Evolutionary conservation across 1,140 invertebrate genomes (phyloP).

Genomic region (Zaprionus kolodkinae): DNA sequence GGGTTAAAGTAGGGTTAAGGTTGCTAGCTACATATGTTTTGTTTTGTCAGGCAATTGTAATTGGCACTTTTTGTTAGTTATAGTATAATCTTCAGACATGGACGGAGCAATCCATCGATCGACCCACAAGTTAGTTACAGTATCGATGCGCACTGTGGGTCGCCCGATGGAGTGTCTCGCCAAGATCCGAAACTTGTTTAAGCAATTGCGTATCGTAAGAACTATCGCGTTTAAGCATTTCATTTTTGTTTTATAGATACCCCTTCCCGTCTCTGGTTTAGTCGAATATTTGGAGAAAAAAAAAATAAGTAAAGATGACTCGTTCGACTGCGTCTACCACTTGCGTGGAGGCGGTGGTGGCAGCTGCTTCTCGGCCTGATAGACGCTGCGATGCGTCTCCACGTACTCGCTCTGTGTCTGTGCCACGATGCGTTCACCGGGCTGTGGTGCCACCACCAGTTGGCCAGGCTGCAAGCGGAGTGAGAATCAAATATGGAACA

Average conservation of each 20-base stretch:
- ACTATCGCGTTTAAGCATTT: conserved; percentile 35
- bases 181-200: conserved; percentile 4
- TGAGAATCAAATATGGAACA: conserved; percentile 17
- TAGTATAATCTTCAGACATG: conserved; percentile 33
- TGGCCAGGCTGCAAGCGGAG: conserved; percentile 44
- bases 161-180: neutral
- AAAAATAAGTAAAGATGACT: conserved; percentile 28
- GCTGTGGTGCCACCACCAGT: conserved; percentile 35
- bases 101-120: conserved; percentile 16
- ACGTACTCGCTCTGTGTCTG: conserved; percentile 78
- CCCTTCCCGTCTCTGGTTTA: conserved; percentile 36
- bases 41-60: conserved; percentile 69
- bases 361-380: conserved; percentile 59
- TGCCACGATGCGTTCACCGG: conserved; percentile 64
- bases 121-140: conserved; percentile 10
- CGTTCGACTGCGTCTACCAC: conserved; percentile 44
- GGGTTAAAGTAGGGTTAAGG: conserved; percentile 22
- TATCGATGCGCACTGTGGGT: neutral
- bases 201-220: conserved; percentile 4
- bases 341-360: conserved; percentile 51
- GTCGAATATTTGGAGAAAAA: conserved; percentile 34
- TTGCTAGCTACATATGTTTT: conserved; percentile 7
- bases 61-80: conserved; percentile 74
- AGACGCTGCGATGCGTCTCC: conserved; percentile 69
- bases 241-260: conserved; percentile 13